Conservation (phyloP, 1,140 invertebrate genomes). For the Helicoverpa zea region DNA sequence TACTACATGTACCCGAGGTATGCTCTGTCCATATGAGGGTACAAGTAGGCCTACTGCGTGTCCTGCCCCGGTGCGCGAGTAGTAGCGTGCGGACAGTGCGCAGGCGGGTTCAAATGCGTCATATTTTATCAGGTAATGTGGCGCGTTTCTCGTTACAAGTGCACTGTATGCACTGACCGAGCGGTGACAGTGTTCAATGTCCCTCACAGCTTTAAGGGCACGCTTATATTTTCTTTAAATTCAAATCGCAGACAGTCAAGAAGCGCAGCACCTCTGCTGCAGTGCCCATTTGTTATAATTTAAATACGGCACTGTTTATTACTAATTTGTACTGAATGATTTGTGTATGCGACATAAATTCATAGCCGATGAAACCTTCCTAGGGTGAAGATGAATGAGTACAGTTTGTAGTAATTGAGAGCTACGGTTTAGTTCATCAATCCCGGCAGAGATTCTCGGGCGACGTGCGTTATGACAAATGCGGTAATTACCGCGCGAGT, state of each 20-base stretch:
- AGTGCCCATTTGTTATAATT: too few species aligned
- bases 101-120: background rate
- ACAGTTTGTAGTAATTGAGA: background rate
- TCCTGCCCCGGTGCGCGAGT: background rate
- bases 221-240: too few species aligned
- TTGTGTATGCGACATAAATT: too few species aligned
- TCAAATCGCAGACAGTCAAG: too few species aligned
- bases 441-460: background rate
- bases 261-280: too few species aligned
- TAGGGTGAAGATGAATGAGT: background rate
- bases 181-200: too few species aligned
- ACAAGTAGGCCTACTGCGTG: constrained; percentile 1
- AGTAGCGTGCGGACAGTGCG: background rate
- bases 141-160: background rate
- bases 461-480: constrained; percentile 23
- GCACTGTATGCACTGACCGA: too few species aligned
- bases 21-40: background rate
- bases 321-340: too few species aligned
- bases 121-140: constrained; percentile 14
- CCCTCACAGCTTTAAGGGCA: too few species aligned
- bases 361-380: background rate
- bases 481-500: constrained; percentile 16
- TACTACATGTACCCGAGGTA: background rate
- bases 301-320: too few species aligned
- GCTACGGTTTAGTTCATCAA: background rate